Evolutionary conservation across 2,113 vertebrate species (phyloP).

Genomic region (Platycercus adscitus): DNA sequence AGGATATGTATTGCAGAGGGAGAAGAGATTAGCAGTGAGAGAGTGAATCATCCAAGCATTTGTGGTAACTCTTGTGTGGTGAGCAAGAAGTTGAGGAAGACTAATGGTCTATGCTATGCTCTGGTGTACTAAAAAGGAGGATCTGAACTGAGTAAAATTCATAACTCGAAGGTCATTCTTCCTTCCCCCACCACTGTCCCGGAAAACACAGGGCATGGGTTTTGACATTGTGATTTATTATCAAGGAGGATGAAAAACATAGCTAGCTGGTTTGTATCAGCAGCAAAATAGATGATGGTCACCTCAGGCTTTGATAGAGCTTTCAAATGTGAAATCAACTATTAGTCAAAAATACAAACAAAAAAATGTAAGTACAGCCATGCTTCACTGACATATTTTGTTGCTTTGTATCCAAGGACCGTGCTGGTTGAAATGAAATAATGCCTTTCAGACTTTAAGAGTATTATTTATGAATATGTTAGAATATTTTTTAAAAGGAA

Average conservation of each 20-base stretch:
- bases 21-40: slow-evolving; percentile 6
- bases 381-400: not conserved
- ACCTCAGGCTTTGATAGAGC: not conserved
- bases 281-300: not conserved
- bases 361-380: not conserved
- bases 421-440: not conserved
- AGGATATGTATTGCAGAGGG: slow-evolving; percentile 32
- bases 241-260: not conserved
- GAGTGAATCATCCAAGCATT: slow-evolving; percentile 8
- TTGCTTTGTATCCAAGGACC: not conserved
- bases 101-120: not conserved
- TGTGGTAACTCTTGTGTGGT: not conserved
- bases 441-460: not conserved
- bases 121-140: not conserved
- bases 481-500: not conserved
- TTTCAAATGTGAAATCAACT: not conserved
- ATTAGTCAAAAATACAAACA: not conserved
- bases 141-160: not conserved
- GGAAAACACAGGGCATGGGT: not conserved
- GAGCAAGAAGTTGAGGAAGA: not conserved
- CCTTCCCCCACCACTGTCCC: not conserved
- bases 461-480: not conserved
- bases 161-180: not conserved
- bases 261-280: not conserved
- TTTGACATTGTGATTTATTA: not conserved